A percentile compares a stretch with the other conserved stretches of the same genome.
Evolutionary conservation across 2,113 vertebrate species (phyloP).

Genomic region (Elaphurus davidianus): DNA sequence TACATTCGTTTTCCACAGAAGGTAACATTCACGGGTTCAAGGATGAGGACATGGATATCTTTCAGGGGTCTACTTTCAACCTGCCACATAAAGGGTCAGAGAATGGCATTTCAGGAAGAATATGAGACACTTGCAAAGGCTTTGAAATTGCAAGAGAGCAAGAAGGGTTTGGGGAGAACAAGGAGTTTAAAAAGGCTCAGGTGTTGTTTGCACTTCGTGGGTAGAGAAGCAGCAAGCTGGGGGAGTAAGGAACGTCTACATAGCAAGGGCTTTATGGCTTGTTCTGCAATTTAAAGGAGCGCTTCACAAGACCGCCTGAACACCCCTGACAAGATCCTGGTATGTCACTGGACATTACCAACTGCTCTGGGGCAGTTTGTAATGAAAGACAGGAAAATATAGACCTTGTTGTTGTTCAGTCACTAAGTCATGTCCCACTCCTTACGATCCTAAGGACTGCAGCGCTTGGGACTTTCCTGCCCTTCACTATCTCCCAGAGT

Average conservation of each 20-base stretch:
- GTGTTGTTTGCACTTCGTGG: neutral
- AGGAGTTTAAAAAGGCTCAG: neutral
- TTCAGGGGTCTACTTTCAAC: neutral
- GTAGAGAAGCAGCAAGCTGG: neutral
- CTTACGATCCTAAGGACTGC: neutral
- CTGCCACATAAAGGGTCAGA: neutral
- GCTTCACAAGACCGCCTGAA: too few species aligned
- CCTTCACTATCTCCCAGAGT: neutral
- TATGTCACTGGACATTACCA: neutral
- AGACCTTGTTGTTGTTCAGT: neutral
- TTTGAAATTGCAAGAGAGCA: accelerated
- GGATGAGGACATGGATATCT: neutral
- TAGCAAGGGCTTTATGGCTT: neutral
- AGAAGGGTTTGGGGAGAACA: neutral
- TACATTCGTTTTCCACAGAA: neutral
- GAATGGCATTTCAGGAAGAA: neutral
- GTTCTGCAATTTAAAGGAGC: neutral
- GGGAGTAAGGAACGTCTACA: neutral
- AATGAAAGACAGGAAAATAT: neutral
- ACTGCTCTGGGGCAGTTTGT: neutral
- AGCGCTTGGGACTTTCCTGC: neutral
- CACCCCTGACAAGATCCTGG: neutral
- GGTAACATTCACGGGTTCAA: neutral
- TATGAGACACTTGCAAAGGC: neutral
- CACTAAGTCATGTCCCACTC: neutral